These are phyloP conservation scores for Sinotaia quadrata DNA, from an alignment of 2,888 invertebrate genomes.

Conservation along the genomic window DNA sequence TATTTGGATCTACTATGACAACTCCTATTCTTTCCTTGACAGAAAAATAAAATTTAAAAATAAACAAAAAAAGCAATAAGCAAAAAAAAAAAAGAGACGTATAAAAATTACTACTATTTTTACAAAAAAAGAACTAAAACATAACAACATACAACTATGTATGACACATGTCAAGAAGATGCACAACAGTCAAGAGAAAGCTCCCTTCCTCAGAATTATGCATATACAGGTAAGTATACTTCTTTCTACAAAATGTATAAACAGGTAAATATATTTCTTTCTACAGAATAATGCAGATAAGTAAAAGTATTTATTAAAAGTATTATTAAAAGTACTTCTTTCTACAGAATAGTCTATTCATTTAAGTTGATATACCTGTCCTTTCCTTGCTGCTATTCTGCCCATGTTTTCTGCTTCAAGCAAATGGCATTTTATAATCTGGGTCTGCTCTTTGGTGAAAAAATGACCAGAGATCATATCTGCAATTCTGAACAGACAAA, in stretches of 20 bases:
- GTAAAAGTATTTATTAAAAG: background rate
- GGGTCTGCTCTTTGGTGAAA: slow-evolving; percentile 44
- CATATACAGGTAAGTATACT: too few relatives aligned
- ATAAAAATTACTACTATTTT: background rate
- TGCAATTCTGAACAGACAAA: slow-evolving; percentile 46
- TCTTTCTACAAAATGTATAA: too few relatives aligned
- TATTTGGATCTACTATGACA: slow-evolving; percentile 83
- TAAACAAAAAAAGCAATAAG: background rate
- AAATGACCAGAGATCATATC: slow-evolving; percentile 47
- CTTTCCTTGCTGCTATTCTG: slow-evolving; percentile 35
- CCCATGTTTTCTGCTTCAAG: slow-evolving; percentile 48
- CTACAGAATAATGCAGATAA: too few relatives aligned
- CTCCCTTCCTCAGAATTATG: too few relatives aligned
- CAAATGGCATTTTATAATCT: slow-evolving; percentile 47
- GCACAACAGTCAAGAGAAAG: too few relatives aligned
- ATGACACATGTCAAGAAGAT: too few relatives aligned
- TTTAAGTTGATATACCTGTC: slow-evolving; percentile 48
- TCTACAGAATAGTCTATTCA: background rate
- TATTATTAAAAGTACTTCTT: background rate
- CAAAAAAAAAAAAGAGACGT: background rate
- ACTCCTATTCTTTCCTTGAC: slow-evolving; percentile 70
- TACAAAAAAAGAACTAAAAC: background rate
- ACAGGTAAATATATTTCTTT: too few relatives aligned
- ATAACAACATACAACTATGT: too few relatives aligned
- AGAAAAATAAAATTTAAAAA: background rate